Evolutionary conservation across 2,888 invertebrate genomes (phyloP).

Genomic region (Ochropleura plecta): DNA sequence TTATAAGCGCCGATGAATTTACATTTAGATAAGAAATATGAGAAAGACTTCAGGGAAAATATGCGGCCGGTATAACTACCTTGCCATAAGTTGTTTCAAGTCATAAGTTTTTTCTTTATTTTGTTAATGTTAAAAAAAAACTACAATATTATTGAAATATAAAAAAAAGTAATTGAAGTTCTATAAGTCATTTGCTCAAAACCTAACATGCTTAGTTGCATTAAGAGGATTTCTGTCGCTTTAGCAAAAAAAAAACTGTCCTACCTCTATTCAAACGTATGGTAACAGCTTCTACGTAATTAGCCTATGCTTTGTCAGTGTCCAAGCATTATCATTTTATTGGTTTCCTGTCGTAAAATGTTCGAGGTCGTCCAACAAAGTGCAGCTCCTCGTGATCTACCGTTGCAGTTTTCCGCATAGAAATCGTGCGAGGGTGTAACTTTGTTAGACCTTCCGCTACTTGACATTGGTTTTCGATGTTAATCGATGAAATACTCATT

Average conservation of each 20-base stretch:
- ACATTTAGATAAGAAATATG: slow-evolving; percentile 50
- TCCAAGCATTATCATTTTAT: slow-evolving; percentile 86
- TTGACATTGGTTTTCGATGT: slow-evolving; percentile 55
- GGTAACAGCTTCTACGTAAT: slow-evolving; percentile 70
- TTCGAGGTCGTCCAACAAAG: slow-evolving; percentile 82
- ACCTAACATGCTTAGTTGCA: background rate
- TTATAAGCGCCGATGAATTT: slow-evolving; percentile 37
- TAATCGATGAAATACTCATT: slow-evolving; percentile 41
- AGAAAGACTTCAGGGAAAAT: slow-evolving; percentile 22
- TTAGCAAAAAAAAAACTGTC: slow-evolving; percentile 32
- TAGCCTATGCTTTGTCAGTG: slow-evolving; percentile 83
- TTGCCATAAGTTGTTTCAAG: background rate
- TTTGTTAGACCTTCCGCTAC: slow-evolving; percentile 54
- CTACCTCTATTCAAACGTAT: slow-evolving; percentile 30
- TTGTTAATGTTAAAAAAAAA: background rate
- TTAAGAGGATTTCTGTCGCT: background rate
- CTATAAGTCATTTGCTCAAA: background rate
- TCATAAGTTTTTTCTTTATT: background rate
- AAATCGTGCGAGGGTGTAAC: slow-evolving; percentile 67
- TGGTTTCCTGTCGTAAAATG: slow-evolving; percentile 88
- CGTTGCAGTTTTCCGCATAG: slow-evolving; percentile 80
- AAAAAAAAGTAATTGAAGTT: background rate
- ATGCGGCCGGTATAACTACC: background rate
- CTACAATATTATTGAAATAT: background rate
- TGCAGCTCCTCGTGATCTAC: slow-evolving; percentile 78